Percentiles rank a stretch among this genome's conserved stretches.
phyloP scores from a whole-genome alignment of 1,140 invertebrate species.

The Drosophila nebulosa region DNA sequence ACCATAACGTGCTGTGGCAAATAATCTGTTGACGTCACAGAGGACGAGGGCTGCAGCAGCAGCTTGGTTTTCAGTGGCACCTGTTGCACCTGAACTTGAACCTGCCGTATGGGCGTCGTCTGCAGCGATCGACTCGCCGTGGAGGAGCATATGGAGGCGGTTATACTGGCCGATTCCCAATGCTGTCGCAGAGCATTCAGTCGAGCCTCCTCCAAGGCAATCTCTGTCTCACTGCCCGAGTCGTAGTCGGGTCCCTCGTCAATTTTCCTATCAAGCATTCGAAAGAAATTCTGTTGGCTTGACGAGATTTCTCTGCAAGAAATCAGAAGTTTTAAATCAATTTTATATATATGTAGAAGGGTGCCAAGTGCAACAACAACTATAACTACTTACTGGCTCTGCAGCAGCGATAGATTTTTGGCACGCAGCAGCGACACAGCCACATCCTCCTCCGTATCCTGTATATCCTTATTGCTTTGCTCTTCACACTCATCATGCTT shows the following conservation, averaged over 20 bases:
- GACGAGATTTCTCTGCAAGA: conserved; percentile 90
- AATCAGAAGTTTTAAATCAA: not conserved
- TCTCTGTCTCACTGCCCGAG: conserved; percentile 85
- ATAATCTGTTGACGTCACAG: conserved; percentile 64
- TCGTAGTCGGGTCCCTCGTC: conserved; percentile 91
- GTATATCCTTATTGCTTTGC: conserved; percentile 78
- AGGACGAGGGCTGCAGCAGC: conserved; percentile 48
- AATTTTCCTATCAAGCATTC: conserved; percentile 94
- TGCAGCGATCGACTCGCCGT: conserved; percentile 77
- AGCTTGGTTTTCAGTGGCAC: conserved; percentile 22
- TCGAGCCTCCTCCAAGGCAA: conserved; percentile 83
- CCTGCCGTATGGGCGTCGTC: conserved; percentile 75
- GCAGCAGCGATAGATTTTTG: conserved; percentile 78
- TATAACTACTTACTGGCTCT: conserved; percentile 75
- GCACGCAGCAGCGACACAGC: conserved; percentile 78
- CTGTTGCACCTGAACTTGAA: conserved; percentile 58
- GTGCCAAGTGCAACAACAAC: too few relatives aligned
- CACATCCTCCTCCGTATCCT: conserved; percentile 77
- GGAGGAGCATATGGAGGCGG: conserved; percentile 81
- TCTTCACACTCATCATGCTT: conserved; percentile 75
- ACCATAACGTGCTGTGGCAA: conserved; percentile 70
- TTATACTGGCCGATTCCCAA: conserved; percentile 84
- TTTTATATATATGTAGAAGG: too few relatives aligned
- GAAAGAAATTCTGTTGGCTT: conserved; percentile 94
- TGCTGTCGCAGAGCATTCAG: conserved; percentile 83